Conservation (phyloP, 2,797 vertebrate species). For the Amniataba percoides region DNA sequence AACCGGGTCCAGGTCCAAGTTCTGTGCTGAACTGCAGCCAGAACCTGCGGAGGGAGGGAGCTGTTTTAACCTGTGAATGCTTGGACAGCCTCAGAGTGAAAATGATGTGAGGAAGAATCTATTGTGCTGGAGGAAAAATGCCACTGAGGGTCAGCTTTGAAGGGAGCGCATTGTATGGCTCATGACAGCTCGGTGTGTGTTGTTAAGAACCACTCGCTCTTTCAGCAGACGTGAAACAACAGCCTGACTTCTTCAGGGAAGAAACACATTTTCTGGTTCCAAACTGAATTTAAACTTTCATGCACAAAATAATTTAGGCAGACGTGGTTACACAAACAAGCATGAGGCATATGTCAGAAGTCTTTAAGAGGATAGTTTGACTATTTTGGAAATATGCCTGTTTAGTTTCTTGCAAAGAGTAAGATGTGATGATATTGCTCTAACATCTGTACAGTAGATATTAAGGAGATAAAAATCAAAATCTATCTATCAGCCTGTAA, state of each 20-base stretch:
- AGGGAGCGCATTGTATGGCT: not conserved
- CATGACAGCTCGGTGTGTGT: constrained; percentile 21
- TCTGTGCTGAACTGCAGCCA: constrained; percentile 93
- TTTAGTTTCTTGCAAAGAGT: not conserved
- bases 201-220: constrained; percentile 13
- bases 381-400: not conserved
- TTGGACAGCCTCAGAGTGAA: constrained; percentile 29
- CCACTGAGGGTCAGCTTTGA: constrained; percentile 23
- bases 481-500: not conserved
- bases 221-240: constrained; percentile 7
- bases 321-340: constrained; percentile 2
- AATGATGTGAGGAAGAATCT: constrained; percentile 28
- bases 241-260: not conserved
- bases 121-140: constrained; percentile 21
- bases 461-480: no score
- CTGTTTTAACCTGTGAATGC: constrained; percentile 30
- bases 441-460: not conserved
- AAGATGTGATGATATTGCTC: not conserved
- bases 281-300: not conserved
- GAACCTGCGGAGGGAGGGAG: constrained; percentile 86
- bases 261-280: constrained; percentile 1
- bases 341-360: not conserved
- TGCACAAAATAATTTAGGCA: not conserved
- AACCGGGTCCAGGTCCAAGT: constrained; percentile 88
- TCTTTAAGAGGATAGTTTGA: not conserved